Percentiles rank a stretch among this genome's conserved stretches.
phyloP scores from a whole-genome alignment of 2,113 vertebrate genomes.

The Sturnus vulgaris region DNA sequence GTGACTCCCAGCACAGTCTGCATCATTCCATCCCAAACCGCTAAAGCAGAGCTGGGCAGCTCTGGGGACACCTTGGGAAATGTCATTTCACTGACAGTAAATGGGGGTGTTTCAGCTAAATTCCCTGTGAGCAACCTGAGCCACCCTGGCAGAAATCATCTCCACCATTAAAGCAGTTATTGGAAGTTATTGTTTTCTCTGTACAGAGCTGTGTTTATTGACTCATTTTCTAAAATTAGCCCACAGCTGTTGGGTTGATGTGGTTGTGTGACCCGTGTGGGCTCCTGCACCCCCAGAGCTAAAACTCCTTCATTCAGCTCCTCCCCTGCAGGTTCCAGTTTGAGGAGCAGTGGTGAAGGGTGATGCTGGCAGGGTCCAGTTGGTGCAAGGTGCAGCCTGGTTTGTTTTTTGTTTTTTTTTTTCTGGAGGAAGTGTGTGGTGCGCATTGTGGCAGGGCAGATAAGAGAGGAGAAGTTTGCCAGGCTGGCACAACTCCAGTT shows the following conservation, averaged over 20 bases:
- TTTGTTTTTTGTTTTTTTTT: no score
- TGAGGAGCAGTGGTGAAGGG: neutral
- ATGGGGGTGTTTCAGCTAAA: neutral
- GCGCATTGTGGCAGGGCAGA: neutral
- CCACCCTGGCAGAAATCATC: neutral
- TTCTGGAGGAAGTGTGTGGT: neutral
- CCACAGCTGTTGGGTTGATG: neutral
- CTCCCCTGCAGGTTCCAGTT: neutral
- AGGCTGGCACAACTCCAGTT: neutral
- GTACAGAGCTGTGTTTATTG: neutral
- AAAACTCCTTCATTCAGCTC: neutral
- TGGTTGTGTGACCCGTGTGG: neutral
- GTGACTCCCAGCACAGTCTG: neutral
- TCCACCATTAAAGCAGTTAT: no score
- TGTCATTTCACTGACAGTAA: rapidly evolving
- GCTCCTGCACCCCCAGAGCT: neutral
- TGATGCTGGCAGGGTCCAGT: neutral
- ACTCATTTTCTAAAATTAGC: neutral
- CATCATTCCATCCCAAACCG: neutral
- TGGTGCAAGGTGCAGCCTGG: neutral
- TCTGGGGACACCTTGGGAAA: neutral
- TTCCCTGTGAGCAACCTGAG: neutral
- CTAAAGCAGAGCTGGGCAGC: neutral
- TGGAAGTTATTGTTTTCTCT: neutral
- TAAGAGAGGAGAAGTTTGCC: neutral